Percentiles rank a stretch among this genome's conserved stretches.
These are phyloP conservation scores for Eristalis tenax DNA, from an alignment of 2,888 invertebrate species.

Conservation along the genomic window DNA sequence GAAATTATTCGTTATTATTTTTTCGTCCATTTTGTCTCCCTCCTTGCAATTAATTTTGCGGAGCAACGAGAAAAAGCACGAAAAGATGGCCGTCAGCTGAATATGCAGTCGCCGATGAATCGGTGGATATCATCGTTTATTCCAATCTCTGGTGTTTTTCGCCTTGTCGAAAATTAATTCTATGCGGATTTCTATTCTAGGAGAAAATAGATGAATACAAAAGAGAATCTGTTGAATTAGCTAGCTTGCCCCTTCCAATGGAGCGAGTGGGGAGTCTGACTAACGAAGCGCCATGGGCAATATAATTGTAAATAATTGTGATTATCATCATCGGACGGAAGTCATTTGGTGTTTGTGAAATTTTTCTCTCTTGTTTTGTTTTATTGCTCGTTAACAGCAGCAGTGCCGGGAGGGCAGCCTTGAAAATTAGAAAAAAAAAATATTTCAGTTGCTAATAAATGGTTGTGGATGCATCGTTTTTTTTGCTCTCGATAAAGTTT, in stretches of 20 bases:
- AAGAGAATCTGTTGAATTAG: neutral
- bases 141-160: neutral
- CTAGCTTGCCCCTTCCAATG: neutral
- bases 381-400: constrained; percentile 11
- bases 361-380: constrained; percentile 1
- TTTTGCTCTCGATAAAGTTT: neutral
- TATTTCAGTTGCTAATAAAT: neutral
- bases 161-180: constrained; percentile 1
- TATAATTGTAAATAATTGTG: constrained; percentile 46
- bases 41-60: neutral
- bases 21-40: neutral
- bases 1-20: neutral
- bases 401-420: neutral
- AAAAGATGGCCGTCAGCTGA: neutral
- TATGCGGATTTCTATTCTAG: constrained; percentile 6
- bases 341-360: constrained; percentile 9
- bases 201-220: neutral
- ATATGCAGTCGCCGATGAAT: neutral
- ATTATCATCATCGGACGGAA: constrained; percentile 30
- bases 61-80: neutral
- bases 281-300: constrained; percentile 40
- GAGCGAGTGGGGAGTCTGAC: neutral
- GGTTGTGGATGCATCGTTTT: neutral
- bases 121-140: neutral
- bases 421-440: constrained; percentile 11